Evolutionary conservation across 37 sponge, comb jelly and placozoan genomes (phyloP).

Genomic region (Hexactinellida sp.): DNA sequence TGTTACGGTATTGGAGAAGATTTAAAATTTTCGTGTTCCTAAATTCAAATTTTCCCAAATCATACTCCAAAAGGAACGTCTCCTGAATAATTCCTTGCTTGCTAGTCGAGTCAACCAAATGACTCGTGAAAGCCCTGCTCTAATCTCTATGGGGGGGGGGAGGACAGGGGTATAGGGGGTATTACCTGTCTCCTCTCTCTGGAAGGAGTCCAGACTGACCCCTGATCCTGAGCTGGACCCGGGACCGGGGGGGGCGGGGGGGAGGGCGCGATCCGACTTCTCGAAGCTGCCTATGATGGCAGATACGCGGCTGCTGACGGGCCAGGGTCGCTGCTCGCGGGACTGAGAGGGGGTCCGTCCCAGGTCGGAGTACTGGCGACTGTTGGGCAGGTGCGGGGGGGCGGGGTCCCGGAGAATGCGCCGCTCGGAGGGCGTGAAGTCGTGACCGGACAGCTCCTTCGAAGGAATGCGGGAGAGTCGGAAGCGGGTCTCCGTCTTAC

Average conservation of each 20-base stretch:
- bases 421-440: background rate
- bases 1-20: too few relatives aligned
- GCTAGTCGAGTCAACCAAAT: too few relatives aligned
- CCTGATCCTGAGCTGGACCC: background rate
- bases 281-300: background rate
- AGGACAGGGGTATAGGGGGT: too few relatives aligned
- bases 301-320: background rate
- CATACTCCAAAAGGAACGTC: too few relatives aligned
- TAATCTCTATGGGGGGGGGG: too few relatives aligned
- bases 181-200: background rate
- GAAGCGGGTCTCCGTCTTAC: conserved; percentile 3
- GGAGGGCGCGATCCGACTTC: background rate
- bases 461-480: background rate
- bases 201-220: background rate
- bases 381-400: background rate
- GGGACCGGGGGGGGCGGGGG: background rate
- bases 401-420: background rate
- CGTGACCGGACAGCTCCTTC: background rate
- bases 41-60: too few relatives aligned
- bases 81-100: too few relatives aligned
- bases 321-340: conserved; percentile 5
- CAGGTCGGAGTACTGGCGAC: background rate
- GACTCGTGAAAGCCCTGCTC: too few relatives aligned
- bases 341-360: background rate
- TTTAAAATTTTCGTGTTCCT: too few relatives aligned